Conservation (phyloP, 2,797 vertebrate genomes). For the Peromyscus eremicus region DNA sequence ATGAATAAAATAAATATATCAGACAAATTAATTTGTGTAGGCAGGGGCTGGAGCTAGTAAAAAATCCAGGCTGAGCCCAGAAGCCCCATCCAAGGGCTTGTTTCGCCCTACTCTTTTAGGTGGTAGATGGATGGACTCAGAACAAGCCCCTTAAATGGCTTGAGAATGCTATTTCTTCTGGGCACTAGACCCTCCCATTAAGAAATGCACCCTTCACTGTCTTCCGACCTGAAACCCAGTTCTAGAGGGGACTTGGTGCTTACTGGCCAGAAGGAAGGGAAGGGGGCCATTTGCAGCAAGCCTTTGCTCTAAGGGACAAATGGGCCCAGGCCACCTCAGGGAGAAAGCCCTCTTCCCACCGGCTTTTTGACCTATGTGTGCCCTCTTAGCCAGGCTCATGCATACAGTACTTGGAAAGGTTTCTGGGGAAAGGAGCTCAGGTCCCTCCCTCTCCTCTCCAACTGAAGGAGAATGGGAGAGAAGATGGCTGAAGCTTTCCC, state of each 20-base stretch:
- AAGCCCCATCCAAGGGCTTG: background rate
- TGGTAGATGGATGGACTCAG: background rate
- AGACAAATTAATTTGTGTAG: background rate
- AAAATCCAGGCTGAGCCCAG: background rate
- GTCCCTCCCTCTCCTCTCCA: background rate
- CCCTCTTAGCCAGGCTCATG: background rate
- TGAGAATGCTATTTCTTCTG: background rate
- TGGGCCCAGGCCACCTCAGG: background rate
- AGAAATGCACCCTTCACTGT: background rate
- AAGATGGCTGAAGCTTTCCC: slow-evolving; percentile 13
- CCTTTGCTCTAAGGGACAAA: background rate
- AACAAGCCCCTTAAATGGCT: background rate
- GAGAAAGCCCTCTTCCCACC: background rate
- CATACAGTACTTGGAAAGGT: background rate
- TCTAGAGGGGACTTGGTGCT: background rate
- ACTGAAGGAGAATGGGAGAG: background rate
- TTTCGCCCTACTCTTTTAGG: background rate
- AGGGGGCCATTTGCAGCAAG: background rate
- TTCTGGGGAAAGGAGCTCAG: background rate
- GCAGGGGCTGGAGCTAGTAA: background rate
- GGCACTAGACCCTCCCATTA: background rate
- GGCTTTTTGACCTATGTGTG: background rate
- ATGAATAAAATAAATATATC: background rate
- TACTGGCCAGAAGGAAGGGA: background rate
- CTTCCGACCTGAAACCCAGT: background rate